Conservation (phyloP, 2,888 invertebrate species). For the Tetragnatha montana region DNA sequence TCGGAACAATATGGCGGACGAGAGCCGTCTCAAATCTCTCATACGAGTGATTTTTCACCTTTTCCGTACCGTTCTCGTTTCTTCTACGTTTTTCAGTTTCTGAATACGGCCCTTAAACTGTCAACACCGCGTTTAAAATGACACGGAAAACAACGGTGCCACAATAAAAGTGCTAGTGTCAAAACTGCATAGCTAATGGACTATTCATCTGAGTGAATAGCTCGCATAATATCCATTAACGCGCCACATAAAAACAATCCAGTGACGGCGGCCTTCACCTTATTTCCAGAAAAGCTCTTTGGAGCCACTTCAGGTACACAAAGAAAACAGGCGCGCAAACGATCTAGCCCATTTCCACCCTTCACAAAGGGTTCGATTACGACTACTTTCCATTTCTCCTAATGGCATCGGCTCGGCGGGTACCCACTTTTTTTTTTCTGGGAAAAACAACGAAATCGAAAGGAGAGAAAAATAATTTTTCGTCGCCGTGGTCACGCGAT, state of each 20-base stretch:
- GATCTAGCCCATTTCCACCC: background rate
- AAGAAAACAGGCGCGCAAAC: background rate
- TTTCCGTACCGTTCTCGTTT: too few relatives aligned
- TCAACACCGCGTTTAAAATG: too few relatives aligned
- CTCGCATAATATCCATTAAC: background rate
- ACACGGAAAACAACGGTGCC: too few relatives aligned
- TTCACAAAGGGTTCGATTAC: background rate
- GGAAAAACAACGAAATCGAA: constrained; percentile 29
- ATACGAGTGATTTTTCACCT: too few relatives aligned
- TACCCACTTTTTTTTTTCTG: constrained; percentile 7
- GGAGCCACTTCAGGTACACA: background rate
- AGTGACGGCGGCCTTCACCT: background rate
- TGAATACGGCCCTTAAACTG: too few relatives aligned
- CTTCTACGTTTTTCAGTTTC: too few relatives aligned
- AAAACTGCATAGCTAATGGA: too few relatives aligned
- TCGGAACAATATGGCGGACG: too few relatives aligned
- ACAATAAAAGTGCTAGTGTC: background rate
- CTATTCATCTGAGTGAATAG: too few relatives aligned
- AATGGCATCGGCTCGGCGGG: constrained; percentile 27
- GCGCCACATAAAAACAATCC: background rate
- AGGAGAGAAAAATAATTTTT: constrained; percentile 14
- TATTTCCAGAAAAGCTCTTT: background rate
- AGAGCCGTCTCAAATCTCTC: too few relatives aligned
- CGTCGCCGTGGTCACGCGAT: constrained; percentile 11
- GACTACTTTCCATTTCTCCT: constrained; percentile 26